Conservation (phyloP, 2,797 vertebrate genomes). For the Cryptoprocta ferox region DNA sequence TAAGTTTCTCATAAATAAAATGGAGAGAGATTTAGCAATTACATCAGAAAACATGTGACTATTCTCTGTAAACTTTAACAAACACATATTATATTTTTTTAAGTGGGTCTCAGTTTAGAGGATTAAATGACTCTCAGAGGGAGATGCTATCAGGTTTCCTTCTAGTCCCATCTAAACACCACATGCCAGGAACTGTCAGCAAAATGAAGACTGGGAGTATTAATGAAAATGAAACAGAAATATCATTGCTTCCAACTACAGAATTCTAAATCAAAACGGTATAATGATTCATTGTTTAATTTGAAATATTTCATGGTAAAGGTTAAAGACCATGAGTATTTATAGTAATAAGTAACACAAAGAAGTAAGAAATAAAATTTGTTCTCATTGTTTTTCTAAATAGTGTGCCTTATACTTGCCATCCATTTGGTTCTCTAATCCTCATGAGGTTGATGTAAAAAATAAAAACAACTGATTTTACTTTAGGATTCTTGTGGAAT, state of each 20-base stretch:
- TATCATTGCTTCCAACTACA: neutral
- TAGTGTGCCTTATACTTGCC: neutral
- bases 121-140: neutral
- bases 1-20: neutral
- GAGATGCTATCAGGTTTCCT: too few relatives aligned
- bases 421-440: neutral
- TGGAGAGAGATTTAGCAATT: neutral
- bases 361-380: neutral
- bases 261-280: neutral
- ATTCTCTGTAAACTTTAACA: neutral
- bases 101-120: neutral
- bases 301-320: neutral
- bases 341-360: neutral
- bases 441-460: neutral
- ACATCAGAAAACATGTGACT: neutral
- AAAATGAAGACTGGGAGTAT: neutral
- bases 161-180: neutral
- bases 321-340: neutral
- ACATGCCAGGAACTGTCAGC: neutral
- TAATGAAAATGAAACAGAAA: neutral
- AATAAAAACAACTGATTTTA: neutral
- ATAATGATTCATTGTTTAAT: neutral
- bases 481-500: neutral
- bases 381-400: neutral
- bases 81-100: neutral